Percentiles rank a stretch among this genome's conserved stretches.
These are phyloP conservation scores for Centropristis striata DNA, from an alignment of 2,113 vertebrate species.

Conservation along the genomic window DNA sequence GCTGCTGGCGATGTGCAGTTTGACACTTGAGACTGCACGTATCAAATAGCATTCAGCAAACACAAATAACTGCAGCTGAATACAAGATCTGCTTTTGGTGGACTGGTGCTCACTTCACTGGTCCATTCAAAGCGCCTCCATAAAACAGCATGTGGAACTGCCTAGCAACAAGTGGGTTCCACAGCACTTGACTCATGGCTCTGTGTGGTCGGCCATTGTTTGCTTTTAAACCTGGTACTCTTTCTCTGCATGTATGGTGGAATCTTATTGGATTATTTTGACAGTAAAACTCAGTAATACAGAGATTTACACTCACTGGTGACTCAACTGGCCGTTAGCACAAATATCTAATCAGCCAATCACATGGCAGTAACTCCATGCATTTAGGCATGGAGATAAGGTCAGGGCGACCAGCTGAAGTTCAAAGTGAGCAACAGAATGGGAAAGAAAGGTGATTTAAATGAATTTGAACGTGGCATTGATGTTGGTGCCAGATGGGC, in stretches of 20 bases:
- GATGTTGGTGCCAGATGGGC: too few relatives aligned
- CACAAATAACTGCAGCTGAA: slow-evolving; percentile 43
- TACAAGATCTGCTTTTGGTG: slow-evolving; percentile 33
- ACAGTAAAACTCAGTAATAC: background rate
- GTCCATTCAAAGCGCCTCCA: slow-evolving; percentile 37
- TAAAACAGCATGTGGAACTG: slow-evolving; percentile 44
- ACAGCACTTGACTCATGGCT: slow-evolving; percentile 68
- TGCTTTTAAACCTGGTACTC: slow-evolving; percentile 35
- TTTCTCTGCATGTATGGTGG: background rate
- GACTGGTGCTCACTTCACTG: slow-evolving; percentile 27
- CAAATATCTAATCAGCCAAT: too few relatives aligned
- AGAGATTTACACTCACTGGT: background rate
- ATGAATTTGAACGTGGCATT: too few relatives aligned
- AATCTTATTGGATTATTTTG: background rate
- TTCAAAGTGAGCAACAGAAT: too few relatives aligned
- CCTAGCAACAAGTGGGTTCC: slow-evolving; percentile 54
- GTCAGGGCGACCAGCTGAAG: too few relatives aligned
- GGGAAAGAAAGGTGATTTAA: too few relatives aligned
- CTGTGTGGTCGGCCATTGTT: slow-evolving; percentile 54
- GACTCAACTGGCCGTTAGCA: too few relatives aligned
- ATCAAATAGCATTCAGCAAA: slow-evolving; percentile 50
- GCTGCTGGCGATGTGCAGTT: slow-evolving; percentile 11
- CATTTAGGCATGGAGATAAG: too few relatives aligned
- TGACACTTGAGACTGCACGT: slow-evolving; percentile 48
- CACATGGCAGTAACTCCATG: too few relatives aligned